Evolutionary conservation across 2,113 vertebrate species (phyloP).

Genomic region (Cavia porcellus): DNA sequence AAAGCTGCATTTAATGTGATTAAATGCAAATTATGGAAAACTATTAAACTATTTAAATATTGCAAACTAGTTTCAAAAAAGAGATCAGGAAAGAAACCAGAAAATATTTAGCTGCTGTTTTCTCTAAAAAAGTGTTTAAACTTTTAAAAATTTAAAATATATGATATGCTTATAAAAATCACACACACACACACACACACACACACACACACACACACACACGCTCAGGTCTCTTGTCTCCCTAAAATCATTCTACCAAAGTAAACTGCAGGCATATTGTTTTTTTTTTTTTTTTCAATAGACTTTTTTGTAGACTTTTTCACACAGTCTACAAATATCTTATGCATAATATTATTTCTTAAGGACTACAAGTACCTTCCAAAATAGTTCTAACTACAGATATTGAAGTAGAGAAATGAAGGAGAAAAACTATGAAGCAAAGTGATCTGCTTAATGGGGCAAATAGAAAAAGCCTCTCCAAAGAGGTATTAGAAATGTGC

Average conservation of each 20-base stretch:
- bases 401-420: neutral
- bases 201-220: neutral
- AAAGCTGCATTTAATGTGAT: neutral
- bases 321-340: neutral
- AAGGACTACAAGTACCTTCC: neutral
- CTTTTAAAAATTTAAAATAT: neutral
- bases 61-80: neutral
- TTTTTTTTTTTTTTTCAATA: neutral
- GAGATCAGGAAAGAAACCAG: neutral
- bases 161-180: neutral
- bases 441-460: neutral
- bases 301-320: neutral
- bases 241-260: neutral
- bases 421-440: neutral
- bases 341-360: neutral
- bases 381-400: neutral
- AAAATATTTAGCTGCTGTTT: neutral
- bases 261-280: neutral
- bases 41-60: neutral
- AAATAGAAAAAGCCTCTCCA: neutral
- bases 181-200: neutral
- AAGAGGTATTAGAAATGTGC: neutral
- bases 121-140: neutral
- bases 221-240: neutral
- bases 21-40: constrained; percentile 3